phyloP scores from a whole-genome alignment of 2,888 invertebrate species.

The Drosophila siamana region DNA sequence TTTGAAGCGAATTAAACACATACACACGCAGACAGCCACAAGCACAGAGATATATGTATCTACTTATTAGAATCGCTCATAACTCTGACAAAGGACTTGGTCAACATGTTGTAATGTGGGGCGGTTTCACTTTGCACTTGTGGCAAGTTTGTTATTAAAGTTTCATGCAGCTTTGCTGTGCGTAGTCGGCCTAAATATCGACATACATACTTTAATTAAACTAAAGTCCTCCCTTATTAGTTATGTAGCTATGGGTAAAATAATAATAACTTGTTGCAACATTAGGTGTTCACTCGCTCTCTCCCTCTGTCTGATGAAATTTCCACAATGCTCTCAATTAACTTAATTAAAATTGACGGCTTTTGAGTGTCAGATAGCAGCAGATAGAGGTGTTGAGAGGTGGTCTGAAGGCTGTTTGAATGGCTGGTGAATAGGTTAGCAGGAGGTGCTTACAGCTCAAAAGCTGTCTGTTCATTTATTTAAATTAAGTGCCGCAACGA shows the following conservation, averaged over 20 bases:
- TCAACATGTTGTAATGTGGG: conserved; percentile 13
- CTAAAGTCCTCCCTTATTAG: conserved; percentile 2
- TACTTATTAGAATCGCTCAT: conserved; percentile 37
- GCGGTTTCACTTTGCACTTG: too few species aligned
- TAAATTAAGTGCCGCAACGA: conserved; percentile 39
- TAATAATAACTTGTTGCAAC: conserved; percentile 36
- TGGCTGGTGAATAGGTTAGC: background rate
- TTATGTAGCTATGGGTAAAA: conserved; percentile 1
- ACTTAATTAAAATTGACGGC: conserved; percentile 47
- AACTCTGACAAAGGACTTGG: conserved; percentile 28
- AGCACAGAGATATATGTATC: background rate
- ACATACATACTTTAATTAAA: conserved; percentile 2
- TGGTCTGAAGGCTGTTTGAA: background rate
- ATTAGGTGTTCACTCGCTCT: background rate
- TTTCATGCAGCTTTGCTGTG: conserved; percentile 4
- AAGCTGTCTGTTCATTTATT: conserved; percentile 48
- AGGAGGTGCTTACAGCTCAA: conserved; percentile 1
- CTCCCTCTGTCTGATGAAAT: conserved; percentile 6
- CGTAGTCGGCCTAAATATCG: background rate
- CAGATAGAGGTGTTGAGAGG: background rate
- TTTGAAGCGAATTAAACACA: conserved; percentile 27
- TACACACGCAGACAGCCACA: background rate
- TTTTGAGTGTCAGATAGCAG: conserved; percentile 2
- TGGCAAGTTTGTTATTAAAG: conserved; percentile 22
- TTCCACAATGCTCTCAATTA: conserved; percentile 46